Conservation (phyloP, 2,797 vertebrate genomes). For the Poecilia picta region DNA sequence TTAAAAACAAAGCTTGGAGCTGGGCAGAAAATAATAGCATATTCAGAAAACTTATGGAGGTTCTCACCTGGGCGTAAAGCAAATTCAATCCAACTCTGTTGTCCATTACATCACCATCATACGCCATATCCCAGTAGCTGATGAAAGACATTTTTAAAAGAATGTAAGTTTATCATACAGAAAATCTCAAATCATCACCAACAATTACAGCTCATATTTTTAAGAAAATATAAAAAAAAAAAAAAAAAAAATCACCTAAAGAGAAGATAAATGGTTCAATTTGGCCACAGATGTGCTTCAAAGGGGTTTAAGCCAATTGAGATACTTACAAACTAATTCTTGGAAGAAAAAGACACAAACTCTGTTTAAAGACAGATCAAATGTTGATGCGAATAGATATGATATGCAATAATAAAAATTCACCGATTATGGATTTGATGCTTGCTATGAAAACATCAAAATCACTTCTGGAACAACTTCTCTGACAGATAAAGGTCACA, state of each 20-base stretch:
- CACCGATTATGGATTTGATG: not conserved
- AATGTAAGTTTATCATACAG: not conserved
- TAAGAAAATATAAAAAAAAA: no score
- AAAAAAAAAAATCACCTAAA: not conserved
- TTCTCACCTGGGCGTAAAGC: constrained; percentile 92
- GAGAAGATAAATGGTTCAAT: not conserved
- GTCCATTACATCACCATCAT: constrained; percentile 95
- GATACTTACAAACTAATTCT: not conserved
- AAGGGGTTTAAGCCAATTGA: not conserved
- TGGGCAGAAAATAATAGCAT: not conserved
- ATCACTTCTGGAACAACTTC: not conserved
- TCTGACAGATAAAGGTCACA: not conserved
- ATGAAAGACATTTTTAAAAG: not conserved
- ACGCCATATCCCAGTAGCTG: constrained; percentile 96
- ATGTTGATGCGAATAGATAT: not conserved
- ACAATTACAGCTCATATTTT: not conserved
- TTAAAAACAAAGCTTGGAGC: not conserved
- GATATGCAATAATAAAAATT: not conserved
- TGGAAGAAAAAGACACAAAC: not conserved
- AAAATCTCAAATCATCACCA: not conserved
- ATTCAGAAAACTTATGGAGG: not conserved
- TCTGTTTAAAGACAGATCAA: not conserved
- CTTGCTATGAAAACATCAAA: not conserved
- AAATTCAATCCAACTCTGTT: constrained; percentile 92
- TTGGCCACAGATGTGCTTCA: not conserved